These are phyloP conservation scores for Tupaia chinensis DNA, from an alignment of 2,113 vertebrate genomes.

Conservation along the genomic window DNA sequence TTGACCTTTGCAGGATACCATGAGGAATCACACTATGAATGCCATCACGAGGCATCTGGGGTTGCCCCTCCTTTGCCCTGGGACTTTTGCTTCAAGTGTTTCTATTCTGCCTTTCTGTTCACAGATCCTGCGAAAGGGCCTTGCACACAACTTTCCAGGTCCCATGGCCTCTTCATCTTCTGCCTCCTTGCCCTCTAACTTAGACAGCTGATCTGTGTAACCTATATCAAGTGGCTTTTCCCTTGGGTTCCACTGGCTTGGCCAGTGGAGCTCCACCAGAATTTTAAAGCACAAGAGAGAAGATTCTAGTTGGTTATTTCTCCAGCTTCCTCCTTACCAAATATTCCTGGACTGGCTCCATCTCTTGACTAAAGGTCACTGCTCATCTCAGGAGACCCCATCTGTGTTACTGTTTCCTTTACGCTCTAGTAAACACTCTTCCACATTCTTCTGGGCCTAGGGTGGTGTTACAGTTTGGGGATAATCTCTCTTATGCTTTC, in stretches of 20 bases:
- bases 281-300: neutral
- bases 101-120: neutral
- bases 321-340: neutral
- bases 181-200: neutral
- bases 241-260: neutral
- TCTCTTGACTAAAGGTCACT: neutral
- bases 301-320: neutral
- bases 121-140: neutral
- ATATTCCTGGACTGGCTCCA: neutral
- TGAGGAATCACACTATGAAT: neutral
- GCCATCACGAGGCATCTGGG: neutral
- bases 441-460: neutral
- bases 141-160: neutral
- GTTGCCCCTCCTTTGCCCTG: neutral
- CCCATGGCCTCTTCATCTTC: no score
- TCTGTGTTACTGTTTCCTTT: neutral
- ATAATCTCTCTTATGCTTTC: neutral
- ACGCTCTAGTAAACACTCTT: neutral
- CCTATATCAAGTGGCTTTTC: neutral
- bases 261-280: no score
- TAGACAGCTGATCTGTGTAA: neutral
- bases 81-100: neutral
- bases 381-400: neutral
- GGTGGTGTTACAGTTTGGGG: neutral
- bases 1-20: neutral